A percentile compares a stretch with the other conserved stretches of the same genome.
phyloP scores from a whole-genome alignment of 2,797 vertebrate species.

The Perodicticus potto region DNA sequence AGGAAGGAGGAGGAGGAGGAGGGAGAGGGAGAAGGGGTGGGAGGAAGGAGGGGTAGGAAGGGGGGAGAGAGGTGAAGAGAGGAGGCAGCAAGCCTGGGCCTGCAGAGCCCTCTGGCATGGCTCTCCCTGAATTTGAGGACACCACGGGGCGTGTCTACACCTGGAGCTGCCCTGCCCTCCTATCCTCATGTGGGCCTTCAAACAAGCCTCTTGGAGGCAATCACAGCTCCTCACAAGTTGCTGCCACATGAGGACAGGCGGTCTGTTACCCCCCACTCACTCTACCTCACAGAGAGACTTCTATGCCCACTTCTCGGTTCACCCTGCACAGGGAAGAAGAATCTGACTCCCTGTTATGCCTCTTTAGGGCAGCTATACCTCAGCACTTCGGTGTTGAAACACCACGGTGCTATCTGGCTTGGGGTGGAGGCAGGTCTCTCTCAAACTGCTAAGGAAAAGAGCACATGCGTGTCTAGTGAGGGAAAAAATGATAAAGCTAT shows the following conservation, averaged over 20 bases:
- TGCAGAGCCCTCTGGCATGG: background rate
- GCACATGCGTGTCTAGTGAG: fast-evolving
- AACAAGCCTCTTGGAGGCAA: background rate
- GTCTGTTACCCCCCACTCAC: background rate
- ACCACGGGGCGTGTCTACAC: background rate
- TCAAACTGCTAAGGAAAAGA: background rate
- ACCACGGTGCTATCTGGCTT: background rate
- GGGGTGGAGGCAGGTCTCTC: background rate
- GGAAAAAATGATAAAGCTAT: background rate
- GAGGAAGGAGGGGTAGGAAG: too few relatives aligned
- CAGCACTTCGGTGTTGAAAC: background rate
- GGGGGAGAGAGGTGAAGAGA: too few relatives aligned
- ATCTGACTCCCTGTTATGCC: too few relatives aligned
- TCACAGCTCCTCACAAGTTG: background rate
- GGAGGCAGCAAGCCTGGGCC: background rate
- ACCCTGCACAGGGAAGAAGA: background rate
- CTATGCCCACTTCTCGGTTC: background rate
- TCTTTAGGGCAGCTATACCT: too few relatives aligned
- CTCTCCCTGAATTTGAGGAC: background rate
- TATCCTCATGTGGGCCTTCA: too few relatives aligned
- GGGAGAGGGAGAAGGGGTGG: too few relatives aligned
- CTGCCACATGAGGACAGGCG: background rate
- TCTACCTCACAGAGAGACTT: background rate
- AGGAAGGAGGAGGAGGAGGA: too few relatives aligned
- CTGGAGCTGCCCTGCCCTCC: too few relatives aligned